Conservation (phyloP, 2,113 vertebrate genomes). For the Psittacula cyanocephala region DNA sequence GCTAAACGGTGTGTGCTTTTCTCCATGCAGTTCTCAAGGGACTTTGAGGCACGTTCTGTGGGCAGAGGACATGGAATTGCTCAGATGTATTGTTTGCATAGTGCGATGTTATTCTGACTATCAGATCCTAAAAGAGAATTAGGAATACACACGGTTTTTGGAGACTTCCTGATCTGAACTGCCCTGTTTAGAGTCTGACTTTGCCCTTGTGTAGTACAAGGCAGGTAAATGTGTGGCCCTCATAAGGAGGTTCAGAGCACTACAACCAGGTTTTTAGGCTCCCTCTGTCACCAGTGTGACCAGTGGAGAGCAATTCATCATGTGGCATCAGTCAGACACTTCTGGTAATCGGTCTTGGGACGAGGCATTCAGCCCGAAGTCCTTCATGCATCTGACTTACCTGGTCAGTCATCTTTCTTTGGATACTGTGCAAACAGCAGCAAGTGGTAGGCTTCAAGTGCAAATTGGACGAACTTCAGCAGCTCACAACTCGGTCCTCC, state of each 20-base stretch:
- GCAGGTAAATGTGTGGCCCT: background rate
- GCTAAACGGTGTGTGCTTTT: slow-evolving; percentile 7
- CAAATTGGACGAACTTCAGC: background rate
- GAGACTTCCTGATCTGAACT: background rate
- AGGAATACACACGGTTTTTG: background rate
- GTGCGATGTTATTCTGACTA: background rate
- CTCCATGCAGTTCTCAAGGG: background rate
- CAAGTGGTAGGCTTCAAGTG: background rate
- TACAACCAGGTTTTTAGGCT: background rate
- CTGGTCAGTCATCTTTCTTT: background rate
- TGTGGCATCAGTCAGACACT: background rate
- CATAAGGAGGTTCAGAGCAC: background rate
- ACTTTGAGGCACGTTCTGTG: slow-evolving; percentile 11
- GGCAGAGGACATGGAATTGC: slow-evolving; percentile 7
- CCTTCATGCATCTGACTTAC: background rate
- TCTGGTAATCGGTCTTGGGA: background rate
- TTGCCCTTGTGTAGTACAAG: background rate
- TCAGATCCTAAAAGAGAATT: background rate
- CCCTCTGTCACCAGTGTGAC: background rate
- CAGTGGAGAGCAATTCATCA: background rate
- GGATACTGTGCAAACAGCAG: background rate
- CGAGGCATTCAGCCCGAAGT: background rate
- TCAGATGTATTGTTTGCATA: background rate
- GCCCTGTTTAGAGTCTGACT: background rate
- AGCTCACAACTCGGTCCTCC: background rate